phyloP scores from a whole-genome alignment of 2,113 vertebrate species.

The Rhinopithecus roxellana region DNA sequence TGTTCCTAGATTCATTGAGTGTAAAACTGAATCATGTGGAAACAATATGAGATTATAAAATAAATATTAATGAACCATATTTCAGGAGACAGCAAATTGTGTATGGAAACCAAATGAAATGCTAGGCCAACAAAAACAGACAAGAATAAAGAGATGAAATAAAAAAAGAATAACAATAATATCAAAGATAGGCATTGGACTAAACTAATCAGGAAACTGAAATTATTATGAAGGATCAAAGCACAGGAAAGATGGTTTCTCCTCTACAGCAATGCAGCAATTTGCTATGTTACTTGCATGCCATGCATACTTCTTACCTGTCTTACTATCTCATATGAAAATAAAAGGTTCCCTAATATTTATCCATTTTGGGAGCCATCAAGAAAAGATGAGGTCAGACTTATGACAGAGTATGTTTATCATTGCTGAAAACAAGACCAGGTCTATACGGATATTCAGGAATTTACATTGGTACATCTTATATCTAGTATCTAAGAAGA shows the following conservation, averaged over 20 bases:
- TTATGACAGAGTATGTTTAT: neutral
- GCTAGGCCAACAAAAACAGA: neutral
- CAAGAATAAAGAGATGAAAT: neutral
- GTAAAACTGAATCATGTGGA: neutral
- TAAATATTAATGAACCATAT: neutral
- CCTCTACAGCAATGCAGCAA: neutral
- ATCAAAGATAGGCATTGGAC: neutral
- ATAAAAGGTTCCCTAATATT: neutral
- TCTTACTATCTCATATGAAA: neutral
- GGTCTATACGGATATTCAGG: neutral
- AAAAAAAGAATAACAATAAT: neutral
- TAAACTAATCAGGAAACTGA: neutral
- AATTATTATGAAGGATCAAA: neutral
- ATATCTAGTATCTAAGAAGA: neutral
- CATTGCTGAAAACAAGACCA: neutral
- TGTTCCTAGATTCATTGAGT: neutral
- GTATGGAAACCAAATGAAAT: neutral
- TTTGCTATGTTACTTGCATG: neutral
- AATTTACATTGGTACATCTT: neutral
- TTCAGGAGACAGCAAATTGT: neutral
- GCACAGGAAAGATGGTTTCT: neutral
- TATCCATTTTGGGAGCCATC: neutral
- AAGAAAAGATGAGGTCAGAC: neutral
- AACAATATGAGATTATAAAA: neutral
- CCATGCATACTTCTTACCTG: neutral